Base-by-base conservation (phyloP, 2,797 vertebrate genomes). In the Lagodon rhomboides region DNA sequence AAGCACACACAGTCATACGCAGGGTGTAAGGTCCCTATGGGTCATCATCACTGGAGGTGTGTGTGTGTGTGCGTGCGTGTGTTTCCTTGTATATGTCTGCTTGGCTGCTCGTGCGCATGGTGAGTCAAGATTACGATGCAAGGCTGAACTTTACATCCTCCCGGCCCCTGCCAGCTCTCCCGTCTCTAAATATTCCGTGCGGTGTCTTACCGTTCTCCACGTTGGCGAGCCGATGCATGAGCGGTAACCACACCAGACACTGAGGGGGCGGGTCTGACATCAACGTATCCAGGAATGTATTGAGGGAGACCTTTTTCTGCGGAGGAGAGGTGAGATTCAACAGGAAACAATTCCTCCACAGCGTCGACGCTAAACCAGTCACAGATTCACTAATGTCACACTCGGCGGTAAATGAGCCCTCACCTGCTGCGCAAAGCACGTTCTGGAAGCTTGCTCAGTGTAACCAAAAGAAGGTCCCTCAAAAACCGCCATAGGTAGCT, bases 211-310 rank as follows among this genome's bases (percentile, higher is more conserved):
- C 98, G 34, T 99, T 99, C 92, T 99, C 98, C 85, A 99, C 98
- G 79, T 99, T 99, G 79, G 98, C 96, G 86, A 99, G 95, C 69
- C 98, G 96, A 92, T 99, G 98, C 93, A 99, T 97, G 91, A 99
- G 97, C 18, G 97, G 98, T 75, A 99, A 93, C 98, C 98, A 99
- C 91, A 99, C 98, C 91, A 99, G 96, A 96, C 98, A 99, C 94
- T 99, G 98, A n/a, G 98, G 97, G 11, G 98, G 97, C 73, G 98
- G 98, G 90, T 99, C 98, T 76, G 97, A 99, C 98, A 99, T 99
- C 88, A 99, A 93, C 0, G 97, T 97, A 92, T 99, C 98, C 90
- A 99, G 96, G 94, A 99, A 99, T 87, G 95, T 96, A 91, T 99
- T 99, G 92, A 99, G 96, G 34, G 97, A 97, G 90, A 99, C 97